Evolutionary conservation across 1,140 invertebrate genomes (phyloP).

Genomic region (Rhizoglyphus robini): DNA sequence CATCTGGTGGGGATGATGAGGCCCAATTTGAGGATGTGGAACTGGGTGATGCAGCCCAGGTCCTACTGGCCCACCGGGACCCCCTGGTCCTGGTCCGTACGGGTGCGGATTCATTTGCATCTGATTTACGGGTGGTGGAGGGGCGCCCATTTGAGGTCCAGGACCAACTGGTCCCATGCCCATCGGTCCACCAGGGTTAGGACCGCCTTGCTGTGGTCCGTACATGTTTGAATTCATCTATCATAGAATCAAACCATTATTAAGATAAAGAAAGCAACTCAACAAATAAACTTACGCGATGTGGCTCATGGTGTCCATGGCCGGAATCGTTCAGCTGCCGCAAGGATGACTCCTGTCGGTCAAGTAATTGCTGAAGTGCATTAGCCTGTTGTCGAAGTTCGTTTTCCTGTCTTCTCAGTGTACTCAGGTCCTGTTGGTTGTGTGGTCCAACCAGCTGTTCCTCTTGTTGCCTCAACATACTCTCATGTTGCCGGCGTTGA

Average conservation of each 20-base stretch:
- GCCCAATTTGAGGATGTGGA: conserved; percentile 1
- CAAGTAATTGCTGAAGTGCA: conserved; percentile 20
- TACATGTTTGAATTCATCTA: neutral
- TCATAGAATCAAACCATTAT: neutral
- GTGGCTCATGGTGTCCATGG: neutral
- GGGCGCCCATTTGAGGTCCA: neutral
- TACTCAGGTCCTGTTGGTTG: neutral
- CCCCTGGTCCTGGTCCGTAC: neutral
- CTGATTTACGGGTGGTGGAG: neutral
- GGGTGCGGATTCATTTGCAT: neutral
- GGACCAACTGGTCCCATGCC: neutral
- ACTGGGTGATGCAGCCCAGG: neutral
- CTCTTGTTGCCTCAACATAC: conserved; percentile 62
- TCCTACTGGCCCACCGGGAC: neutral
- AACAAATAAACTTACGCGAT: neutral
- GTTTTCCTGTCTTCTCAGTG: conserved; percentile 51
- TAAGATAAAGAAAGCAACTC: neutral
- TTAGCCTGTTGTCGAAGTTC: conserved; percentile 59
- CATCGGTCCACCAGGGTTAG: neutral
- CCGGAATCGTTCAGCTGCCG: neutral
- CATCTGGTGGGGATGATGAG: neutral
- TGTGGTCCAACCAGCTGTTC: conserved; percentile 60
- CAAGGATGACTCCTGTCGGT: conserved; percentile 17
- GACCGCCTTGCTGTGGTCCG: neutral
- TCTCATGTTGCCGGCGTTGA: conserved; percentile 58